These are phyloP conservation scores for Camponotus fellah DNA, from an alignment of 2,888 invertebrate genomes.

Conservation along the genomic window DNA sequence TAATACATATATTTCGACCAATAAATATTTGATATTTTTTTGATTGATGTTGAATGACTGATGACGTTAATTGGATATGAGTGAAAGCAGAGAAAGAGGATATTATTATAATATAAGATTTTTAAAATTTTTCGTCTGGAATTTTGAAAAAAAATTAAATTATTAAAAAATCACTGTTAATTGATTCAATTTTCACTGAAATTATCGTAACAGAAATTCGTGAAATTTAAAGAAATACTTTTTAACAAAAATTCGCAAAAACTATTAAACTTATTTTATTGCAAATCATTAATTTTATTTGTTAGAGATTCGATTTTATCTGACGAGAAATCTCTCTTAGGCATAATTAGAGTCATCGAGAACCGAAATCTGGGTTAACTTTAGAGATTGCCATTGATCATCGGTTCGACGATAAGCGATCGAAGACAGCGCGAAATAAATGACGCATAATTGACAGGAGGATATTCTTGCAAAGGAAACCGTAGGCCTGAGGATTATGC, in stretches of 20 bases:
- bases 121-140: neutral
- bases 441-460: neutral
- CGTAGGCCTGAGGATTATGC: neutral
- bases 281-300: conserved; percentile 7
- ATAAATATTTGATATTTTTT: conserved; percentile 27
- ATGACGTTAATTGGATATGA: neutral
- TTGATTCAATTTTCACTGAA: neutral
- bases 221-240: neutral
- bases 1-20: neutral
- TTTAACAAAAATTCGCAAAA: neutral
- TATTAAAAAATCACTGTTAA: neutral
- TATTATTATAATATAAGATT: neutral
- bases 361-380: conserved; percentile 61
- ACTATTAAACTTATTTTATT: neutral
- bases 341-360: conserved; percentile 60
- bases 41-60: conserved; percentile 3
- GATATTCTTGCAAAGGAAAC: conserved; percentile 4
- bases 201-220: neutral
- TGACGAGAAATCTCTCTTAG: conserved; percentile 3
- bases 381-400: conserved; percentile 65
- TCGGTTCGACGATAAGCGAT: conserved; percentile 52
- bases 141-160: neutral
- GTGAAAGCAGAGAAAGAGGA: neutral
- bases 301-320: conserved; percentile 11
- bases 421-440: neutral